A percentile compares a stretch with the other conserved stretches of the same genome.
These are phyloP conservation scores for Apogon talboti DNA, from an alignment of 2,797 vertebrate genomes.

Conservation along the genomic window DNA sequence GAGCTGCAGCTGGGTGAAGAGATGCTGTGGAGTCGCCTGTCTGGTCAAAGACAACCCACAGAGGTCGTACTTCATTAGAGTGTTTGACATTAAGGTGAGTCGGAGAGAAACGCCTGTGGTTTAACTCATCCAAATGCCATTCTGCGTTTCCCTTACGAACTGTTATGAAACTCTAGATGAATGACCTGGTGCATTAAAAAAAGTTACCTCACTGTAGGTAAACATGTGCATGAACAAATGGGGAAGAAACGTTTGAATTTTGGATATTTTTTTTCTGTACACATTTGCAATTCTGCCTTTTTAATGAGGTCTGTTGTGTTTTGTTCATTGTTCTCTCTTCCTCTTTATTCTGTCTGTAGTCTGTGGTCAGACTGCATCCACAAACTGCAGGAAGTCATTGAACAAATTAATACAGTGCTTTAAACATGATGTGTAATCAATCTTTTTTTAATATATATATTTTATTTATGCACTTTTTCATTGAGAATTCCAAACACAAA, in stretches of 20 bases:
- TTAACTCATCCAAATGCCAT: neutral
- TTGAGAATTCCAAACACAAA: too few relatives aligned
- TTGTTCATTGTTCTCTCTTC: neutral
- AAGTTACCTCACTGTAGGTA: too few relatives aligned
- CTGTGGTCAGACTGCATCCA: neutral
- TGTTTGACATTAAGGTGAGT: conserved; percentile 97
- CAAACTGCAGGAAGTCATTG: neutral
- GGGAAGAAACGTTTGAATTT: too few relatives aligned
- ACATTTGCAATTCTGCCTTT: neutral
- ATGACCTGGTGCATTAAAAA: too few relatives aligned
- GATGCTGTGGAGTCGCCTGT: conserved; percentile 96
- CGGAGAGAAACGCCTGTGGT: neutral
- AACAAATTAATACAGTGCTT: neutral
- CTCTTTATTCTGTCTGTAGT: neutral
- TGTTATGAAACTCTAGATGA: too few relatives aligned
- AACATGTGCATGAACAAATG: too few relatives aligned
- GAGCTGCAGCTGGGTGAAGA: conserved; percentile 91
- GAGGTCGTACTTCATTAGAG: conserved; percentile 97
- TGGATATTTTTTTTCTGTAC: neutral
- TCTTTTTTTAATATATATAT: too few relatives aligned
- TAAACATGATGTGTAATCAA: conserved; percentile 2
- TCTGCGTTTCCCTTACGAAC: neutral
- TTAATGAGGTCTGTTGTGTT: neutral
- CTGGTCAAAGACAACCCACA: conserved; percentile 98
- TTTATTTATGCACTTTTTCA: too few relatives aligned